Evolutionary conservation across 2,888 invertebrate species (phyloP), one percentile per base, ranked within the genome.

Genomic region (Uropetala carovei): DNA sequence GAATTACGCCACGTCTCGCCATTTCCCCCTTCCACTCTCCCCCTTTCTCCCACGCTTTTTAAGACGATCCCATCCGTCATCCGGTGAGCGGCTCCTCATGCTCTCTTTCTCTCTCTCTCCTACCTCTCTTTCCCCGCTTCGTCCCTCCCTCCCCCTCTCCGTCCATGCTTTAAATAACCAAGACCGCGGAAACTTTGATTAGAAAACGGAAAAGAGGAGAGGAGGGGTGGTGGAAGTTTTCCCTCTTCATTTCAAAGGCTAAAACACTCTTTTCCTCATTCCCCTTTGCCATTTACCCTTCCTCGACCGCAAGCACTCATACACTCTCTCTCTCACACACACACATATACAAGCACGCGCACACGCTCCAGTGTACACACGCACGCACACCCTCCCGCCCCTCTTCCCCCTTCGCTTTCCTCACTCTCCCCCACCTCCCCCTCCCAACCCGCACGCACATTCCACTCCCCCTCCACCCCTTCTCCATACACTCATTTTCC

Each of bases 101-200:
- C 83, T 30, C 64, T 27, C 64, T 89, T 43, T 5, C 83, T 83
- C 57, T n/a, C 83, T 43, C 43, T 83, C 57, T 9, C 83, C 57
- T 56, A 18, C n/a, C 57, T 56, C 56, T 10, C 10, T n/a, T 18
- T n/a, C 30, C 56, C 3, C 13, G 30, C 11, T 16, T 3, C 16
- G 10, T 18, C 16, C 16, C 83, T 18, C 83, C 83, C 57, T 10
- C 56, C 0, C 43, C 11, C 64, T 0, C 64, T 64, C 64, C 64
- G 43, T 11, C 83, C 18, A 3, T 22, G n/a, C 27, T 75, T 75
- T 75, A 75, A 75, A 75, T 75, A 75, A 75, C 75, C 27, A 22
- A 75, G 75, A 75, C 75, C 75, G 75, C 75, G 27, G 75, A 75
- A 75, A 75, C 75, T 75, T 75, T 75, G 75, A 75, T 75, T 75